Base-by-base conservation (phyloP, 2,113 vertebrate species). In the Eptesicus fuscus region DNA sequence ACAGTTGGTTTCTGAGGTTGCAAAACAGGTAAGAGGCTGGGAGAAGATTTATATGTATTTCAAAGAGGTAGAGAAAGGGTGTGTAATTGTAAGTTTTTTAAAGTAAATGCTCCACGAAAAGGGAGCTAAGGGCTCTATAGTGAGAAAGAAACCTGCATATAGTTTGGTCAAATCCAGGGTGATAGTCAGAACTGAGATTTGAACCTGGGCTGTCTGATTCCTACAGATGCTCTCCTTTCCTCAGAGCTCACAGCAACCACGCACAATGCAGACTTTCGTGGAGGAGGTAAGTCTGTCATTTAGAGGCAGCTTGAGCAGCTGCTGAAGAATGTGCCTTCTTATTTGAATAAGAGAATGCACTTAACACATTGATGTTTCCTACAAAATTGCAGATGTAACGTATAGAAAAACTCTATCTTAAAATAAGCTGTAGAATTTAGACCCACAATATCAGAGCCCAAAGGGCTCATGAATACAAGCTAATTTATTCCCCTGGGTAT, bases 371-470 rank as follows among this genome's bases (percentile, higher is more conserved):
- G 12, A 6, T 18, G 67, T 18, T 17, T 78, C 59, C 88, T 92
- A 8, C 88, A 70, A 92, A 92, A 65, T 88, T 88, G 70, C 78
- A 88, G 77, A 88, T 76, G 44, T 47, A 71, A 53, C 25, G 11
- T 69, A 73, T 18, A 70, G 90, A 89, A 73, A 88, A 96, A 61
- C 37, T 51, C 35, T 53, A 42, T 71, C 53, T 92, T 88, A 89
- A 95, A 83, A 96, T 94, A 79, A 71, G 78, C 56, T 37, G 25
- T 82, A 3, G 42, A 88, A n/a, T 85, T 94, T 78, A 92, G 83
- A 95, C 59, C 47, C 49, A 76, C 59, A 49, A 3, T 88, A 73
- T 63, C 77, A 94, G 95, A 93, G 12, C 51, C 73, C 53, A 65
- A 10, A 87, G 76, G 74, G 44, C 51, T 90, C 78, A 47, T 6